These are phyloP conservation scores for Steinernema hermaphroditum DNA, from an alignment of 2,888 invertebrate genomes.

Conservation along the genomic window DNA sequence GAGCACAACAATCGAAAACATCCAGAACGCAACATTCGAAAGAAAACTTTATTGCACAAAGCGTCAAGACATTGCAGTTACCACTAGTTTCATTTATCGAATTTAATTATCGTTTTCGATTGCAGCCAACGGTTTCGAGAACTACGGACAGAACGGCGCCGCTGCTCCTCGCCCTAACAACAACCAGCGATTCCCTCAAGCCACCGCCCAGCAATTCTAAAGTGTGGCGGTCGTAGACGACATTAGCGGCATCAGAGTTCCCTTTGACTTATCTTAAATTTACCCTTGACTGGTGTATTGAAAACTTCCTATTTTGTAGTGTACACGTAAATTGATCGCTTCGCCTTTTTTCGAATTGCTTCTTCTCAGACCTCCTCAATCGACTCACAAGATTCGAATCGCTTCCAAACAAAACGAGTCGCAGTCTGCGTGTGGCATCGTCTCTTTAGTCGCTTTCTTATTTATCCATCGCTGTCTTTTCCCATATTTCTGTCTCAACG, in stretches of 20 bases:
- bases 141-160: conserved; percentile 23
- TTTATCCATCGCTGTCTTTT: neutral
- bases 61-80: too few species aligned
- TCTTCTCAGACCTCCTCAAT: neutral
- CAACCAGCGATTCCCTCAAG: conserved; percentile 7
- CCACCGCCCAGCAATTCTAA: conserved; percentile 4
- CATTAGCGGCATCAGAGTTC: conserved; percentile 14
- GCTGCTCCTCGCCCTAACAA: conserved; percentile 12
- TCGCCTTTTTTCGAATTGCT: neutral
- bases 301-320: neutral
- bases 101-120: neutral
- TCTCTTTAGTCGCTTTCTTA: neutral
- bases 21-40: too few species aligned
- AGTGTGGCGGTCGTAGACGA: neutral
- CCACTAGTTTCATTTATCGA: neutral
- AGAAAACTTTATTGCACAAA: too few species aligned
- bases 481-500: neutral
- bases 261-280: conserved; percentile 10
- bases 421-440: too few species aligned
- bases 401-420: too few species aligned
- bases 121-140: conserved; percentile 30
- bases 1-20: too few species aligned
- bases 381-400: neutral
- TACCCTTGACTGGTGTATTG: conserved; percentile 26
- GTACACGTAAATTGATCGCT: neutral